phyloP scores from a whole-genome alignment of 2,113 vertebrate species.

The Centropristis striata region DNA sequence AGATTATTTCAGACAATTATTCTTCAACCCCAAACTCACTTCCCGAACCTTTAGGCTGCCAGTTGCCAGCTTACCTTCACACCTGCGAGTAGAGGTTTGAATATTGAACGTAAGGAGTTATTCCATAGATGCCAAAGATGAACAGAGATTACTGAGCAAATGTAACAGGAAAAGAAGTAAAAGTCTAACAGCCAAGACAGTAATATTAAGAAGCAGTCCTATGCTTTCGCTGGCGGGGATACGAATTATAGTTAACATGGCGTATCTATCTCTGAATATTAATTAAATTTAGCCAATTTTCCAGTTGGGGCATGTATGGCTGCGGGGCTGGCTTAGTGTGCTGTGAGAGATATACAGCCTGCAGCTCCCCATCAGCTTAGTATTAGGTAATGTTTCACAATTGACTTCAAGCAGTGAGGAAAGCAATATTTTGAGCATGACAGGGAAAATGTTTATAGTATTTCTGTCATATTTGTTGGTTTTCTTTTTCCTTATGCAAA shows the following conservation, averaged over 20 bases:
- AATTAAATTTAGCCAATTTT: conserved; percentile 35
- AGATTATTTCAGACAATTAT: neutral
- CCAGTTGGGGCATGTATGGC: neutral
- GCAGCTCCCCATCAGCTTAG: neutral
- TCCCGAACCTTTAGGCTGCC: neutral
- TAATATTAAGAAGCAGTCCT: neutral
- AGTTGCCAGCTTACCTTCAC: neutral
- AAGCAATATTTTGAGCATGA: neutral
- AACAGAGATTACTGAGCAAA: conserved; percentile 21
- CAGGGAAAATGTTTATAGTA: neutral
- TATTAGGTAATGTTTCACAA: neutral
- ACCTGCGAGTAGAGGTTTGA: neutral
- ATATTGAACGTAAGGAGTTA: neutral
- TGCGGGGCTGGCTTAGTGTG: neutral
- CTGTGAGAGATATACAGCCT: neutral
- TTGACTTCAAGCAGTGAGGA: neutral
- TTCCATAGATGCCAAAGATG: neutral
- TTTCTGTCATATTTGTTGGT: neutral
- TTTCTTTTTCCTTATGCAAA: neutral
- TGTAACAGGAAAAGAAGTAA: neutral
- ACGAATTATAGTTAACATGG: conserved; percentile 6
- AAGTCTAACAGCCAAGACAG: neutral
- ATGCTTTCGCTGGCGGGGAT: neutral
- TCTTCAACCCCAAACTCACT: neutral
- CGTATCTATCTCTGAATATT: conserved; percentile 31